Percentiles rank a stretch among this genome's conserved stretches.
Conservation (phyloP, 2,888 invertebrate species). For the Dicranocentrus wangi region DNA sequence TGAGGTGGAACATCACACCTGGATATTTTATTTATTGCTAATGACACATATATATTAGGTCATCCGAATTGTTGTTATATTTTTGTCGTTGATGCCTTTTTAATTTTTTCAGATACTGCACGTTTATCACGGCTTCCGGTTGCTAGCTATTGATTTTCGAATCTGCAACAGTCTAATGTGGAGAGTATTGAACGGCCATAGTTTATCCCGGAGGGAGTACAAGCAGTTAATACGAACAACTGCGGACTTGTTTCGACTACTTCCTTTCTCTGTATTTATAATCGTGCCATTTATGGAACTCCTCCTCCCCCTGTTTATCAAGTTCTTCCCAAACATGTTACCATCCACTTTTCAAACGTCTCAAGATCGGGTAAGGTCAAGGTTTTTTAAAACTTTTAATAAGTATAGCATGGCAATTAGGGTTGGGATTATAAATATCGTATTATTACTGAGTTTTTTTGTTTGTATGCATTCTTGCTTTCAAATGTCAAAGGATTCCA, state of each 20-base stretch:
- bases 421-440: no score
- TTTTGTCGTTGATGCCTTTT: not conserved
- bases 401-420: no score
- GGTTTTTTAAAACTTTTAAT: no score
- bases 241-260: slow-evolving; percentile 94
- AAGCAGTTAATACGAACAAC: slow-evolving; percentile 92
- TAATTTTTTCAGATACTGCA: slow-evolving; percentile 78
- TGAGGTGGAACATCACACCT: slow-evolving; percentile 80
- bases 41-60: not conserved
- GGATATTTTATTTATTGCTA: no score
- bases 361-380: slow-evolving; percentile 80
- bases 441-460: no score
- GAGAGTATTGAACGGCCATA: slow-evolving; percentile 87
- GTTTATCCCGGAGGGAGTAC: slow-evolving; percentile 91
- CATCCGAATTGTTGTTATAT: not conserved
- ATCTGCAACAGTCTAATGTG: slow-evolving; percentile 86
- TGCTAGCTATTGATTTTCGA: slow-evolving; percentile 92
- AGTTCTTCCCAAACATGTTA: slow-evolving; percentile 96
- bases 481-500: slow-evolving; percentile 83
- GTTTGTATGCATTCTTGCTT: slow-evolving; percentile 15
- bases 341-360: slow-evolving; percentile 97
- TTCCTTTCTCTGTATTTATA: slow-evolving; percentile 97
- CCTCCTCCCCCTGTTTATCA: slow-evolving; percentile 90
- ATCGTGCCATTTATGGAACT: slow-evolving; percentile 98
- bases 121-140: slow-evolving; percentile 97